Conservation (phyloP, 1,140 invertebrate genomes). For the Zaprionus ghesquierei region DNA sequence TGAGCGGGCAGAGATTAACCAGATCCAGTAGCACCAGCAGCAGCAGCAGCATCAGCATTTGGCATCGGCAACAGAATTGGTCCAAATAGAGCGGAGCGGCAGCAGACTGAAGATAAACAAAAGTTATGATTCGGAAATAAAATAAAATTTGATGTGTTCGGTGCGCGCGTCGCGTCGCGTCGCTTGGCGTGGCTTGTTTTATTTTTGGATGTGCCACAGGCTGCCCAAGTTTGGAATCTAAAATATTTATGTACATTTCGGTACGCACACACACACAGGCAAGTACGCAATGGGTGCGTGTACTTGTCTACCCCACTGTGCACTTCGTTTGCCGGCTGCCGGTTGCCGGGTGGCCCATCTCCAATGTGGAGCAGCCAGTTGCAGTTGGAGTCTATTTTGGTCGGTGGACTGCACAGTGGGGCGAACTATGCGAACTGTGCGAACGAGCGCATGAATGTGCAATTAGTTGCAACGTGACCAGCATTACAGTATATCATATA, state of each 20-base stretch:
- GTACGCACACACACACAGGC: not conserved
- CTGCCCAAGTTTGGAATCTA: constrained; percentile 26
- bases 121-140: constrained; percentile 78
- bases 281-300: not conserved
- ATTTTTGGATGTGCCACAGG: constrained; percentile 38
- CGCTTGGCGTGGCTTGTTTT: constrained; percentile 41
- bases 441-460: constrained; percentile 1
- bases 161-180: constrained; percentile 33
- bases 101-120: constrained; percentile 65
- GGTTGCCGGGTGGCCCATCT: constrained; percentile 1
- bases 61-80: constrained; percentile 16
- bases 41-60: constrained; percentile 9
- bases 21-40: constrained; percentile 2
- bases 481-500: not conserved
- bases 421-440: not conserved
- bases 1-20: constrained; percentile 26
- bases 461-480: constrained; percentile 26
- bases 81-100: not conserved
- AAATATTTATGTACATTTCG: constrained; percentile 3
- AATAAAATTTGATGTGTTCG: constrained; percentile 68
- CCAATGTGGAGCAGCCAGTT: not conserved
- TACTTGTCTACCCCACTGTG: not conserved
- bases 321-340: not conserved
- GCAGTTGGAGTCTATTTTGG: constrained; percentile 8
- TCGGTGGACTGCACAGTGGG: not conserved